These are phyloP conservation scores for Ceramica pisi DNA, from an alignment of 2,888 invertebrate species.

Conservation along the genomic window DNA sequence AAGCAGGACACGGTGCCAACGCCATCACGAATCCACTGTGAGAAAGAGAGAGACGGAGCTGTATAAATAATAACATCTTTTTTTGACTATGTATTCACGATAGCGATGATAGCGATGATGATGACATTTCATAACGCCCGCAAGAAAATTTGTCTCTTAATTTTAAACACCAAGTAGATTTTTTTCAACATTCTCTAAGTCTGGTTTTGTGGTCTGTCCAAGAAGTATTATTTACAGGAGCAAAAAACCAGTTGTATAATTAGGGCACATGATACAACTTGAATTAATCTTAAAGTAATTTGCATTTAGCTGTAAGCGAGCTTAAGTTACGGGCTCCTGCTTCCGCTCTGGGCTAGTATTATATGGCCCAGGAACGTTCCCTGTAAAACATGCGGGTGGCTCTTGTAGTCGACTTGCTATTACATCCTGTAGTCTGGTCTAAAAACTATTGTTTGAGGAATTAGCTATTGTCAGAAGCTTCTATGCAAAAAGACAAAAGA, in stretches of 20 bases:
- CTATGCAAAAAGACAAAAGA: not conserved
- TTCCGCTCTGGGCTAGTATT: constrained; percentile 54
- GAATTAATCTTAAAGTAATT: constrained; percentile 51
- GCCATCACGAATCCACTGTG: too few relatives aligned
- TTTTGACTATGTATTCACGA: too few relatives aligned
- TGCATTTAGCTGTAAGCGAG: constrained; percentile 56
- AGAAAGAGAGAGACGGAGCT: too few relatives aligned
- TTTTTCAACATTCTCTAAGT: not conserved
- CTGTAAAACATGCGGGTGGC: constrained; percentile 24
- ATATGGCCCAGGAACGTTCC: constrained; percentile 41
- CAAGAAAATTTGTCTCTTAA: not conserved
- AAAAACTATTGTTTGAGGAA: constrained; percentile 9
- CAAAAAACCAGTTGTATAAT: constrained; percentile 49
- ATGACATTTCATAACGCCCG: too few relatives aligned
- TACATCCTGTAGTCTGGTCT: constrained; percentile 19
- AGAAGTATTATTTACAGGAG: constrained; percentile 15
- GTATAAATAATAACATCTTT: too few relatives aligned
- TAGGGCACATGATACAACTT: constrained; percentile 28
- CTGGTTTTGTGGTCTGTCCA: not conserved
- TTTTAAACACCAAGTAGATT: not conserved
- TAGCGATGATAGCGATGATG: too few relatives aligned
- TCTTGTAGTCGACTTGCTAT: constrained; percentile 23
- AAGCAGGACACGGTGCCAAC: too few relatives aligned
- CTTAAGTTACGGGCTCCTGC: constrained; percentile 40
- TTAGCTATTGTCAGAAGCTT: too few relatives aligned